These are phyloP conservation scores for Caenorhabditis sp. DNA, from an alignment of 2,888 invertebrate genomes.

Conservation along the genomic window DNA sequence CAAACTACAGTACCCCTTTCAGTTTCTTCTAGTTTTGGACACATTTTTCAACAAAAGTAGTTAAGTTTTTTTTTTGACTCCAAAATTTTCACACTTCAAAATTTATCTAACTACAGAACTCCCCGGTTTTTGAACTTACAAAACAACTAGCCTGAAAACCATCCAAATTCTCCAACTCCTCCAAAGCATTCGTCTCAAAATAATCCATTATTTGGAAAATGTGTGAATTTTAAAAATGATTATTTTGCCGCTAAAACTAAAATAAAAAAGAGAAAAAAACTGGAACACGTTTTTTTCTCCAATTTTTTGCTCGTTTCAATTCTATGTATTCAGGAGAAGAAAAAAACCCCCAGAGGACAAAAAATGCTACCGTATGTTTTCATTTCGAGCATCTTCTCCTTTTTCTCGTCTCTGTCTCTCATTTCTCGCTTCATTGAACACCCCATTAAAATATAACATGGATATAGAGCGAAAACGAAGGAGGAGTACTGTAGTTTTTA, in stretches of 20 bases:
- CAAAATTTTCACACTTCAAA: no score
- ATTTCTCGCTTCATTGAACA: constrained; percentile 43
- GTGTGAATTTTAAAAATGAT: not conserved
- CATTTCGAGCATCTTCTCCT: not conserved
- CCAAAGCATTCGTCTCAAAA: not conserved
- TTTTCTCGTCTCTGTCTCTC: constrained; percentile 3
- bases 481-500: constrained; percentile 5
- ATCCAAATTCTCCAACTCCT: constrained; percentile 2
- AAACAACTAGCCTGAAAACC: no score
- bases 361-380: not conserved
- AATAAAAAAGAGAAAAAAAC: constrained; percentile 11
- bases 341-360: not conserved
- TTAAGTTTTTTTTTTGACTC: no score
- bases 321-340: not conserved
- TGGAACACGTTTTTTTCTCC: not conserved
- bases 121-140: no score
- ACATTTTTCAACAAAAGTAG: no score
- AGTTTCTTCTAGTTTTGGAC: no score
- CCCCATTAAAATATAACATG: constrained; percentile 30
- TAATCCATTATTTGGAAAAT: not conserved
- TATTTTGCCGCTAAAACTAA: not conserved
- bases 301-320: not conserved
- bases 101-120: no score
- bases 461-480: constrained; percentile 6
- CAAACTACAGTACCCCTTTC: no score